A percentile compares a stretch with the other conserved stretches of the same genome.
Evolutionary conservation across 2,888 invertebrate species (phyloP).

Genomic region (Ennomos quercinarius): DNA sequence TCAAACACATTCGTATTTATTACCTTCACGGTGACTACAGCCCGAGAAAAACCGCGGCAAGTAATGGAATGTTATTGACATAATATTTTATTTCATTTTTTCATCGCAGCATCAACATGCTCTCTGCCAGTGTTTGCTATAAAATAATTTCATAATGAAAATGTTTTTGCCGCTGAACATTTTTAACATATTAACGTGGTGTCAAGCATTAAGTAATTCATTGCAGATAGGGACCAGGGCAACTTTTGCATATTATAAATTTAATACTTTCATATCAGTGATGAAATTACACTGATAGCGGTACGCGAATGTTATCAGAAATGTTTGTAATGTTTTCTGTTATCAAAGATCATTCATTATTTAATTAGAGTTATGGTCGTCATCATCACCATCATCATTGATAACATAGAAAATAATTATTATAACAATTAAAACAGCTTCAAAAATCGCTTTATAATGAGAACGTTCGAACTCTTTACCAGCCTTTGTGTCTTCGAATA

Average conservation of each 20-base stretch:
- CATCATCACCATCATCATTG: too few species aligned
- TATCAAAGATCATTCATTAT: background rate
- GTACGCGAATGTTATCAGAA: conserved; percentile 10
- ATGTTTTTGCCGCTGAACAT: conserved; percentile 27
- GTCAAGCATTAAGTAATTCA: conserved; percentile 51
- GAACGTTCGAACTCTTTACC: too few species aligned
- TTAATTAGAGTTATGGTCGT: too few species aligned
- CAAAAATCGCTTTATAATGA: too few species aligned
- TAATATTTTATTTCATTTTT: conserved; percentile 38
- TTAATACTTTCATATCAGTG: conserved; percentile 61
- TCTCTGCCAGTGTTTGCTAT: conserved; percentile 33
- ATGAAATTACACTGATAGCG: conserved; percentile 64
- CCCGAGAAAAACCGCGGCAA: conserved; percentile 33
- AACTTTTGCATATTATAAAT: conserved; percentile 55
- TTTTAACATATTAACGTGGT: conserved; percentile 42
- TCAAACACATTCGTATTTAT: conserved; percentile 41
- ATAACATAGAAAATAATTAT: background rate
- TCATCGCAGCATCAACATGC: conserved; percentile 22
- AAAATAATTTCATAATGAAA: conserved; percentile 43
- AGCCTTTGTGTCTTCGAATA: too few species aligned
- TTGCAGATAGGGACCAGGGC: conserved; percentile 44
- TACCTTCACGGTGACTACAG: conserved; percentile 35
- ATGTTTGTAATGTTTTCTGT: conserved; percentile 12
- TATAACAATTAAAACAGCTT: too few species aligned
- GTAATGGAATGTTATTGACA: conserved; percentile 47